Conservation (phyloP, 2,113 vertebrate species). For the Coregonus clupeaformis region DNA sequence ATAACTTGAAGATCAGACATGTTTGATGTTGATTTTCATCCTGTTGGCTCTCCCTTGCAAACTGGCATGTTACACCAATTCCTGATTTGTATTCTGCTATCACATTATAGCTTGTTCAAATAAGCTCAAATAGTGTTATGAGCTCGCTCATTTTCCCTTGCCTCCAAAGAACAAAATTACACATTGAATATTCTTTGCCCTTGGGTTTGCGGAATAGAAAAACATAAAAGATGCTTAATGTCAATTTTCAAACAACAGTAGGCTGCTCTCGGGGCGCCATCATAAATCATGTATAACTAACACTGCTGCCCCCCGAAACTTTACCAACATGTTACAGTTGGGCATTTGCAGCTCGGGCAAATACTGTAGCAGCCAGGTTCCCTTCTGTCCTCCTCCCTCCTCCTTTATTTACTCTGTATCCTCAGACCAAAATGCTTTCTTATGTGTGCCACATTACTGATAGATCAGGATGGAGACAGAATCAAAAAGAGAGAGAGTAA, state of each 20-base stretch:
- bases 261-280: slow-evolving; percentile 56
- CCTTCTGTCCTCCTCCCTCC: not conserved
- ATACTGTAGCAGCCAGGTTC: not conserved
- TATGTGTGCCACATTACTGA: not conserved
- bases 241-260: slow-evolving; percentile 70
- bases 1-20: not conserved
- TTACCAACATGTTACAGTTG: slow-evolving; percentile 32
- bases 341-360: slow-evolving; percentile 21
- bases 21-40: not conserved
- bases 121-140: too few relatives aligned
- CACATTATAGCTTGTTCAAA: slow-evolving; percentile 47
- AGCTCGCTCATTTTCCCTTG: slow-evolving; percentile 27
- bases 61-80: slow-evolving; percentile 15
- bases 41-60: not conserved
- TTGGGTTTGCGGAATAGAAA: slow-evolving; percentile 58
- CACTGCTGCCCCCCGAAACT: slow-evolving; percentile 55
- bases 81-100: slow-evolving; percentile 56
- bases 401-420: slow-evolving; percentile 60
- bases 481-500: slow-evolving; percentile 24
- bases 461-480: slow-evolving; percentile 20
- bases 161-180: slow-evolving; percentile 52
- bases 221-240: slow-evolving; percentile 63
- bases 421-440: slow-evolving; percentile 16
- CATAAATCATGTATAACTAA: slow-evolving; percentile 70
- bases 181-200: slow-evolving; percentile 59